Conservation (phyloP, 2,888 invertebrate genomes). For the Rhopalosiphum nymphaeae region DNA sequence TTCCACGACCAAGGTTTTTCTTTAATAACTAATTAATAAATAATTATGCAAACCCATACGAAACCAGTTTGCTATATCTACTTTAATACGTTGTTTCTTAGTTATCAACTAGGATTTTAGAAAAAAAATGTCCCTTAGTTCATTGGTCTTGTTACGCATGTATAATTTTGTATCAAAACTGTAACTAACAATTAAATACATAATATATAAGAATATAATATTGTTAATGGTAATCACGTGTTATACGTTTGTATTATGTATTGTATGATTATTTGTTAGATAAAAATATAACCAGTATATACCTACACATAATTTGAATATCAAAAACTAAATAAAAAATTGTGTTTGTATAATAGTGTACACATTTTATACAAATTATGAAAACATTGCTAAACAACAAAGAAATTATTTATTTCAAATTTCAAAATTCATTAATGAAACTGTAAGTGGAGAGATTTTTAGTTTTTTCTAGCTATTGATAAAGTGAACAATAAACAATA, state of each 20-base stretch:
- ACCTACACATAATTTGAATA: neutral
- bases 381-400: neutral
- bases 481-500: neutral
- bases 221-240: neutral
- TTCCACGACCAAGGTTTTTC: neutral
- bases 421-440: neutral
- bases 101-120: neutral
- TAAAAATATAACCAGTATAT: neutral
- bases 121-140: neutral
- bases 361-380: neutral
- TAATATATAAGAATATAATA: neutral
- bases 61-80: neutral
- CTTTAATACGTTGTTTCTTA: neutral
- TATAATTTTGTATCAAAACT: neutral
- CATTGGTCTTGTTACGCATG: neutral
- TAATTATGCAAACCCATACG: neutral
- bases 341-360: neutral
- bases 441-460: neutral
- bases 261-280: neutral
- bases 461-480: neutral
- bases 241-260: neutral
- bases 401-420: neutral
- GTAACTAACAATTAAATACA: neutral
- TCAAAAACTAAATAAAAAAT: neutral
- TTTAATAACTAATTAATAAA: neutral